Evolutionary conservation across 2,113 vertebrate species (phyloP).

Genomic region (Macaca mulatta): DNA sequence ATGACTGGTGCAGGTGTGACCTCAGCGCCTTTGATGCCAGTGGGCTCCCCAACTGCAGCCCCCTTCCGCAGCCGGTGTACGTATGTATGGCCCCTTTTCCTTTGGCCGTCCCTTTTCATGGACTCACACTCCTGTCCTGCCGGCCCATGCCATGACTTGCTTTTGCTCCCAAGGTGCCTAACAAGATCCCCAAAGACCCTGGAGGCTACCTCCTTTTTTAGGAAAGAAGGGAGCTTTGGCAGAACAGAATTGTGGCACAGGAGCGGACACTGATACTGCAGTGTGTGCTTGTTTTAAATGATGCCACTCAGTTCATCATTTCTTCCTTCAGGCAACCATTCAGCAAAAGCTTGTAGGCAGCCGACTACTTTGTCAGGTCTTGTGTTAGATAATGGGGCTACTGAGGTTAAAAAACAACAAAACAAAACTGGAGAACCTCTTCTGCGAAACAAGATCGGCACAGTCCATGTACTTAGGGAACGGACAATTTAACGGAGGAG

Average conservation of each 20-base stretch:
- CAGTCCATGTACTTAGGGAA: too few species aligned
- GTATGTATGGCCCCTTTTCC: slow-evolving; percentile 81
- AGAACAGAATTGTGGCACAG: not conserved
- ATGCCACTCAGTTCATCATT: not conserved
- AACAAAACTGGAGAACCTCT: not conserved
- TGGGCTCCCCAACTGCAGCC: slow-evolving; percentile 97
- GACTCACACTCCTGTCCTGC: not conserved
- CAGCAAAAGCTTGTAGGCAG: not conserved
- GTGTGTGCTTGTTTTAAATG: not conserved
- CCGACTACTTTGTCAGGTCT: not conserved
- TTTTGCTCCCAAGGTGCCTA: not conserved
- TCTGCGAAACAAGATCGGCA: not conserved
- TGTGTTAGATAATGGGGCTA: not conserved
- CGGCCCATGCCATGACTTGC: not conserved
- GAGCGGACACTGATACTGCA: not conserved
- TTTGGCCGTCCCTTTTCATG: not conserved
- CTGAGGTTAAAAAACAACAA: not conserved
- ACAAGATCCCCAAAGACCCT: not conserved
- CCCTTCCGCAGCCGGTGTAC: slow-evolving; percentile 94
- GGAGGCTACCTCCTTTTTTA: not conserved
- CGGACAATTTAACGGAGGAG: not conserved
- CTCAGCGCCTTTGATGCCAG: slow-evolving; percentile 96
- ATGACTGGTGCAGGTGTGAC: slow-evolving; percentile 99
- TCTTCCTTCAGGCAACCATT: not conserved
- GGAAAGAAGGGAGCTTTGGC: not conserved